phyloP scores from a whole-genome alignment of 1,140 invertebrate species.

The Danaus plexippus region DNA sequence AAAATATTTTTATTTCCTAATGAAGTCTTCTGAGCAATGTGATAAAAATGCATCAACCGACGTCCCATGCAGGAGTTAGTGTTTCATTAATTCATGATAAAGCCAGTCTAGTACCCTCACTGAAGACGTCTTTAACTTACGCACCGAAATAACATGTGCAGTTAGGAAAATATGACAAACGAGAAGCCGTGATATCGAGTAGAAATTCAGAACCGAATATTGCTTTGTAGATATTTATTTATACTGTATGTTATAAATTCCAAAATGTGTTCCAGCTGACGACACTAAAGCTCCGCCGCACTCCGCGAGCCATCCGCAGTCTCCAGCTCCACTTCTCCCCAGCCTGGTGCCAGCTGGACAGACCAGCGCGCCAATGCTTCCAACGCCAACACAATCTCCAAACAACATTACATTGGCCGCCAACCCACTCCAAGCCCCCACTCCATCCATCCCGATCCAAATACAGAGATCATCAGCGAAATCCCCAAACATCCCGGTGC shows the following conservation, averaged over 20 bases:
- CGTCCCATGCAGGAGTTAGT: too few species aligned
- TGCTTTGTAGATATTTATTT: too few species aligned
- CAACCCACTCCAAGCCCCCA: constrained; percentile 10
- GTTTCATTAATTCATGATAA: too few species aligned
- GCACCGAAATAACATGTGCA: too few species aligned
- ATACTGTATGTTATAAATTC: constrained; percentile 2
- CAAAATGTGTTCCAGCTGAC: constrained; percentile 34
- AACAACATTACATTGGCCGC: constrained; percentile 2
- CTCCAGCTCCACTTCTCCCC: constrained; percentile 37
- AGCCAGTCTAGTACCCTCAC: too few species aligned
- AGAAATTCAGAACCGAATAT: too few species aligned
- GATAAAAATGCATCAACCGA: too few species aligned
- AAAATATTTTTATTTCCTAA: too few species aligned
- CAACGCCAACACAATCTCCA: constrained; percentile 14
- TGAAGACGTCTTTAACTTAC: too few species aligned
- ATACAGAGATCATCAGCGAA: constrained; percentile 25
- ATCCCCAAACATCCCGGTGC: constrained; percentile 30
- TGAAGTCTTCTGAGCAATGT: too few species aligned
- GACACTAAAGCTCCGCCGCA: constrained; percentile 33
- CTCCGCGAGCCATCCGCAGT: constrained; percentile 44
- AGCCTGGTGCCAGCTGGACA: constrained; percentile 37
- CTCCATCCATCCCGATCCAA: constrained; percentile 19
- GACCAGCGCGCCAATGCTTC: constrained; percentile 5
- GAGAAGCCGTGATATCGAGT: too few species aligned
- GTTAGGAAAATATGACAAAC: too few species aligned